phyloP scores from a whole-genome alignment of 2,797 vertebrate genomes.

The Onychomys arenicola region DNA sequence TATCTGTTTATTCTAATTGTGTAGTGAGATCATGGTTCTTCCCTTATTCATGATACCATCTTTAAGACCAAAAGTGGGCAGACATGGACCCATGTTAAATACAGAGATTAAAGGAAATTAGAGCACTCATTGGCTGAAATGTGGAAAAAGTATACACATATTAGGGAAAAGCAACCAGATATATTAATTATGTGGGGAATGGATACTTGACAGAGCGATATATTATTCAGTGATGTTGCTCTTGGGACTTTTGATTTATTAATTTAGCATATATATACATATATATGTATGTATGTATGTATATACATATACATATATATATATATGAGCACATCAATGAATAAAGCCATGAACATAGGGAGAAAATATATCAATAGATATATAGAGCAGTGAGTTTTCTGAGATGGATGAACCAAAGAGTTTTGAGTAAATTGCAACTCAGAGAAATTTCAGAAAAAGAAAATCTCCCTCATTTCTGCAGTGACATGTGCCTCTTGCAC shows the following conservation, averaged over 20 bases:
- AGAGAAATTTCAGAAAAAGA: background rate
- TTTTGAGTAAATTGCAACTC: background rate
- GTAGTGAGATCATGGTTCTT: too few species aligned
- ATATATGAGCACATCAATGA: background rate
- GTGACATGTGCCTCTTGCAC: rapidly evolving
- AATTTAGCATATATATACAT: background rate
- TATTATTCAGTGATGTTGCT: background rate
- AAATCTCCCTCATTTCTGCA: background rate
- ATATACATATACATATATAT: too few species aligned
- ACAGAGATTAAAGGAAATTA: background rate
- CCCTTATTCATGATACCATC: background rate
- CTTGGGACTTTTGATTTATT: background rate
- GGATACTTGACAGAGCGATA: background rate
- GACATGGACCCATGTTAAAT: rapidly evolving
- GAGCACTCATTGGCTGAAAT: background rate
- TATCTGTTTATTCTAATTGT: background rate
- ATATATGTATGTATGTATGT: background rate
- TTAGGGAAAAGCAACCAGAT: background rate
- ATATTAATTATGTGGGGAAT: background rate
- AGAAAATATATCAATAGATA: background rate
- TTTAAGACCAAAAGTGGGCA: background rate
- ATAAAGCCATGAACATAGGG: background rate
- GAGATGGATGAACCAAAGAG: background rate
- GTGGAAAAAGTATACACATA: background rate
- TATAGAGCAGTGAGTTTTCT: background rate